phyloP scores from a whole-genome alignment of 2,888 invertebrate genomes.

The Drosophila prostipennis region DNA sequence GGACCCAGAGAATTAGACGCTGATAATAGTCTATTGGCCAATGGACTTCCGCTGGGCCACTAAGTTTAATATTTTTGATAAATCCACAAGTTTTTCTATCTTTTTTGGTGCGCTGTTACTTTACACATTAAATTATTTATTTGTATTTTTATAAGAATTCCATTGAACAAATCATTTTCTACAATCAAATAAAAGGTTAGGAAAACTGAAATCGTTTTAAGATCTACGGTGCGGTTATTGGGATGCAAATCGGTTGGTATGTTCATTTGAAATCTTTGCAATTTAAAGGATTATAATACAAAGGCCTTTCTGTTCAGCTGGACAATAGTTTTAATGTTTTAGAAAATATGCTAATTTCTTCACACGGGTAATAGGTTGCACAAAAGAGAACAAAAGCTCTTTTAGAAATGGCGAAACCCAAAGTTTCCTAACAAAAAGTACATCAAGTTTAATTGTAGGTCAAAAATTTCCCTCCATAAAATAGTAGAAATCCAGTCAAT shows the following conservation, averaged over 20 bases:
- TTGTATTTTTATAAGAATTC: not conserved
- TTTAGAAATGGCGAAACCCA: not conserved
- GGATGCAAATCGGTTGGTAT: too few relatives aligned
- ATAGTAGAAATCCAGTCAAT: not conserved
- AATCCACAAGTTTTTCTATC: too few relatives aligned
- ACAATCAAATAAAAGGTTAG: not conserved
- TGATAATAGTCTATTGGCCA: constrained; percentile 85
- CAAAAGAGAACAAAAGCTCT: constrained; percentile 87
- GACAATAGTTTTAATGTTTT: not conserved
- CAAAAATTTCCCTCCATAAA: too few relatives aligned
- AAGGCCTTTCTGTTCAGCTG: too few relatives aligned
- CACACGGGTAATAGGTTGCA: constrained; percentile 88
- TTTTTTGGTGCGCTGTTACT: not conserved
- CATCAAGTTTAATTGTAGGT: too few relatives aligned
- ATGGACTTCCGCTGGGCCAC: constrained; percentile 50
- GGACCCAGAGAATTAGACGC: constrained; percentile 87
- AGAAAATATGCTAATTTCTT: constrained; percentile 20
- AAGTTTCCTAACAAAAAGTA: too few relatives aligned
- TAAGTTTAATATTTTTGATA: too few relatives aligned
- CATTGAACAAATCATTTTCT: not conserved
- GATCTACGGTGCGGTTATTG: not conserved
- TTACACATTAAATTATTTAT: not conserved
- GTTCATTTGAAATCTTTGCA: too few relatives aligned
- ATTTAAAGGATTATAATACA: too few relatives aligned
- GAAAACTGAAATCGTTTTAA: not conserved